Percentiles rank a stretch among this genome's conserved stretches.
Conservation (phyloP, 1,140 invertebrate genomes). For the Halyomorpha halys region DNA sequence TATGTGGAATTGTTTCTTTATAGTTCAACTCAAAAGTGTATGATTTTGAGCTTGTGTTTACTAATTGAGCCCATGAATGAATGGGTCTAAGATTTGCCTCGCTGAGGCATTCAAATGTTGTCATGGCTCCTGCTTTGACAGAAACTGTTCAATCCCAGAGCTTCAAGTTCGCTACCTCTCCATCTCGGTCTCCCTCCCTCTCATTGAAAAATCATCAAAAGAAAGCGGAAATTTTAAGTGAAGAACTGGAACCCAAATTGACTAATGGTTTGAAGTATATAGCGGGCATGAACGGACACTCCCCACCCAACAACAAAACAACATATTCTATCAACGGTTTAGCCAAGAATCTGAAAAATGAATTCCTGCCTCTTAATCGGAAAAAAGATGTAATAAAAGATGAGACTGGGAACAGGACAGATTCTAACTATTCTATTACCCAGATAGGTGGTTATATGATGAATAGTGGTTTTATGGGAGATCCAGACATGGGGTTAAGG, state of each 20-base stretch:
- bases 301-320: slow-evolving; percentile 31
- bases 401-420: background rate
- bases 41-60: no score
- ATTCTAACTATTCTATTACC: slow-evolving; percentile 20
- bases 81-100: slow-evolving; percentile 34
- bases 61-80: slow-evolving; percentile 32
- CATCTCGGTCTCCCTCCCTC: slow-evolving; percentile 20
- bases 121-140: slow-evolving; percentile 63
- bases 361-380: slow-evolving; percentile 39
- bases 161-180: slow-evolving; percentile 34
- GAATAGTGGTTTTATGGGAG: slow-evolving; percentile 51
- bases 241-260: slow-evolving; percentile 16
- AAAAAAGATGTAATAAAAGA: slow-evolving; percentile 27
- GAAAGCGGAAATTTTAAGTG: slow-evolving; percentile 23
- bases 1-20: no score
- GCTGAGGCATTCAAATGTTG: slow-evolving; percentile 47
- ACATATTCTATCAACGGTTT: slow-evolving; percentile 33
- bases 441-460: slow-evolving; percentile 37
- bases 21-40: no score
- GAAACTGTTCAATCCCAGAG: slow-evolving; percentile 52
- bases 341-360: slow-evolving; percentile 30
- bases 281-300: slow-evolving; percentile 29
- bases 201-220: slow-evolving; percentile 14
- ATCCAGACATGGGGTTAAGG: slow-evolving; percentile 50
- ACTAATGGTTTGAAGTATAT: slow-evolving; percentile 2